Conservation (phyloP, 2,113 vertebrate species). For the human (Homo sapiens) region GRCh38 chr4:61138501-61139000, state of each 20-base stretch:
- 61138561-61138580: no score
- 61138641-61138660: not conserved
- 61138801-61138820: not conserved
- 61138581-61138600: not conserved
- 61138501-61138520: no score
- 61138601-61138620: not conserved
- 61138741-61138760: not conserved
- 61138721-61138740: not conserved
- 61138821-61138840: not conserved
- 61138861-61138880: slow-evolving; percentile 36
- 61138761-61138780: not conserved
- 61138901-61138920: slow-evolving; percentile 4
- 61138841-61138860: not conserved
- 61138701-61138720: slow-evolving; percentile 3
- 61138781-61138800: not conserved
- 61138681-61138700: not conserved
- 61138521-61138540: no score
- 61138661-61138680: not conserved
- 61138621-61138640: not conserved
- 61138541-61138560: no score
- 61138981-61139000: not conserved
- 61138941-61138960: not conserved
- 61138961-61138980: slow-evolving; percentile 37
- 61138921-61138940: not conserved
- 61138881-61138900: not conserved